A percentile compares a stretch with the other conserved stretches of the same genome.
phyloP scores from a whole-genome alignment of 1,140 invertebrate species.

The Panagrolaimus sp. region DNA sequence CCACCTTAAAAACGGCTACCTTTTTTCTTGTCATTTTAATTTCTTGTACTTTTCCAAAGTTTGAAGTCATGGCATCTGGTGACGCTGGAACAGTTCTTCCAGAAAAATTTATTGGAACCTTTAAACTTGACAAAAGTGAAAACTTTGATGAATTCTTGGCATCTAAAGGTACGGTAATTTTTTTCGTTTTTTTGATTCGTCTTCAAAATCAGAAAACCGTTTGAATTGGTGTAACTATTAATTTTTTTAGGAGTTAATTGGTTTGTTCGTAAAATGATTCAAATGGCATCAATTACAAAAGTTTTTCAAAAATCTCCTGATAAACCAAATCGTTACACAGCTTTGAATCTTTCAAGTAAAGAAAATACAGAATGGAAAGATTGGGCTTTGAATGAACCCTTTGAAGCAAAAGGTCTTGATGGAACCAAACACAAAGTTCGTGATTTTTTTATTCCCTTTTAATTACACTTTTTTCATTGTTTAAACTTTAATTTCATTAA shows the following conservation, averaged over 20 bases:
- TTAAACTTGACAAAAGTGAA: slow-evolving; percentile 50
- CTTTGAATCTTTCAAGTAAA: slow-evolving; percentile 46
- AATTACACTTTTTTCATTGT: not conserved
- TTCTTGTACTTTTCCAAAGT: not conserved
- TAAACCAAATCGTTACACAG: slow-evolving; percentile 39
- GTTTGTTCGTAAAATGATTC: slow-evolving; percentile 57
- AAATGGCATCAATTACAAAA: slow-evolving; percentile 51
- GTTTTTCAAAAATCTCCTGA: slow-evolving; percentile 33
- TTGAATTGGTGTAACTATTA: not conserved
- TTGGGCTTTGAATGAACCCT: slow-evolving; percentile 33
- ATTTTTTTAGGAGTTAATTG: slow-evolving; percentile 49
- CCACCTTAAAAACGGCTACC: too few species aligned
- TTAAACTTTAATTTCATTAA: not conserved
- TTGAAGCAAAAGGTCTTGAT: slow-evolving; percentile 43
- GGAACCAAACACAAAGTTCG: slow-evolving; percentile 42
- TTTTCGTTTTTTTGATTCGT: slow-evolving; percentile 11
- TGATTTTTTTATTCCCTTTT: slow-evolving; percentile 6
- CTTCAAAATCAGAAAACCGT: not conserved
- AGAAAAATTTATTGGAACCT: slow-evolving; percentile 51
- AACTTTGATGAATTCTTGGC: slow-evolving; percentile 57
- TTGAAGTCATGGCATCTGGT: not conserved
- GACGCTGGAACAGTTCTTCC: slow-evolving; percentile 31
- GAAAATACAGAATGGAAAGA: slow-evolving; percentile 41
- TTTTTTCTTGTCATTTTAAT: too few species aligned
- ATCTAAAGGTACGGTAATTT: slow-evolving; percentile 34